These are phyloP conservation scores for Diadumene lineata DNA, from an alignment of 92 coral and sea anemone genomes.

Conservation along the genomic window DNA sequence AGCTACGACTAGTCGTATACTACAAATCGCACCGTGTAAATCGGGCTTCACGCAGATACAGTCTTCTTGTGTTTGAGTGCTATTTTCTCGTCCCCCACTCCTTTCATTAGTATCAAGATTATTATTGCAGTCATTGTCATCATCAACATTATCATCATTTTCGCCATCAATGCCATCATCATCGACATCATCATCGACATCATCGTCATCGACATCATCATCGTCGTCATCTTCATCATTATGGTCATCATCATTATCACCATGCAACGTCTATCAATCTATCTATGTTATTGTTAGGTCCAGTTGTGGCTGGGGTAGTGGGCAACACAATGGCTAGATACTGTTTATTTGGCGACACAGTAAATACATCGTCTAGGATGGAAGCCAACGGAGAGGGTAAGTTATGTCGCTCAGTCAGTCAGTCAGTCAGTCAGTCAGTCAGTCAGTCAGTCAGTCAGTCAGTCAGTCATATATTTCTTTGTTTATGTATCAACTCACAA, in stretches of 20 bases:
- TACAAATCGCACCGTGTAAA: no score
- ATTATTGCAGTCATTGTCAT: background rate
- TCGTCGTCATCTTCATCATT: background rate
- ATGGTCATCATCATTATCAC: background rate
- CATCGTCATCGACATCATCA: background rate
- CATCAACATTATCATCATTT: background rate
- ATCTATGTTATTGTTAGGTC: conserved; percentile 60
- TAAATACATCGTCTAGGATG: conserved; percentile 95
- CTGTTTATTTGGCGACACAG: conserved; percentile 96
- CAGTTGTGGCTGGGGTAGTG: conserved; percentile 97
- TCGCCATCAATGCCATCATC: background rate
- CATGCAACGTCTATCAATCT: background rate
- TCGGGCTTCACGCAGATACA: no score
- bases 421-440: no score
- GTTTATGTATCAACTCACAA: no score
- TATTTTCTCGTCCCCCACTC: no score
- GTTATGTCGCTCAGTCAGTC: background rate
- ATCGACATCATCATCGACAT: background rate
- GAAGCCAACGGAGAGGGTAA: conserved; percentile 95
- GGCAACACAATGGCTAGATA: conserved; percentile 96
- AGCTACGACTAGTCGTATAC: no score
- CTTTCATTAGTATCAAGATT: no score
- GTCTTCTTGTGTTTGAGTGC: no score
- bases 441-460: background rate
- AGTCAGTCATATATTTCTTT: background rate